Evolutionary conservation across 2,797 vertebrate genomes (phyloP).

Genomic region (Erpetoichthys calabaricus): DNA sequence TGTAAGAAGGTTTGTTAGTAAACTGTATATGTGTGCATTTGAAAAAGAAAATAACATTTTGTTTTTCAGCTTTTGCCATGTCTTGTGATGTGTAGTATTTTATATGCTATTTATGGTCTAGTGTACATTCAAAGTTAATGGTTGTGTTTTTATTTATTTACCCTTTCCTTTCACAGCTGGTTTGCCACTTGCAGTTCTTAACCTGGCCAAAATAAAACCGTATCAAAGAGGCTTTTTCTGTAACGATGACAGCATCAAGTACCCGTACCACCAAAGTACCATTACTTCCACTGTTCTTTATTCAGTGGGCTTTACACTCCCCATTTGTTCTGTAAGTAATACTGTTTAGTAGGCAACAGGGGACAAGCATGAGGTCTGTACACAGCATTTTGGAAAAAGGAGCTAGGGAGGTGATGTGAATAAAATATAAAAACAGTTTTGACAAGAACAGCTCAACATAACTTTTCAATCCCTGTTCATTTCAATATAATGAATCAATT

Average conservation of each 20-base stretch:
- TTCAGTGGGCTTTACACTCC: slow-evolving; percentile 80
- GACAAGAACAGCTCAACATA: neutral
- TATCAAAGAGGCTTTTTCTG: slow-evolving; percentile 98
- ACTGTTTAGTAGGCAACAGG: slow-evolving; percentile 29
- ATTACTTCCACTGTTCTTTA: slow-evolving; percentile 78
- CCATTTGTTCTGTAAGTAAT: slow-evolving; percentile 93
- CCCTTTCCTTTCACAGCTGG: slow-evolving; percentile 72
- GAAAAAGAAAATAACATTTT: no score
- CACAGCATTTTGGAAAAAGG: neutral
- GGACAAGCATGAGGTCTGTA: slow-evolving; percentile 13
- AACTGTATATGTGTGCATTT: no score
- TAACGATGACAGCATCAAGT: slow-evolving; percentile 91
- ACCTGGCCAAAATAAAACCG: slow-evolving; percentile 88
- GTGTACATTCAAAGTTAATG: no score
- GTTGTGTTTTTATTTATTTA: no score
- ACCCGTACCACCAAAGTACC: slow-evolving; percentile 87
- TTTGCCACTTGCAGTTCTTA: slow-evolving; percentile 87
- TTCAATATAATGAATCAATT: neutral
- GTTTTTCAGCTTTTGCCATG: no score
- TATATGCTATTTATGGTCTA: no score
- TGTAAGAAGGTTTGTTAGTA: no score
- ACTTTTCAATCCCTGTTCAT: neutral
- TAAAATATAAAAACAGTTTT: neutral
- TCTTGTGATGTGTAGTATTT: no score
- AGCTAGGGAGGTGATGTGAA: neutral